Evolutionary conservation across 2,888 invertebrate genomes (phyloP).

Genomic region (Stenchaetothrips biformis): DNA sequence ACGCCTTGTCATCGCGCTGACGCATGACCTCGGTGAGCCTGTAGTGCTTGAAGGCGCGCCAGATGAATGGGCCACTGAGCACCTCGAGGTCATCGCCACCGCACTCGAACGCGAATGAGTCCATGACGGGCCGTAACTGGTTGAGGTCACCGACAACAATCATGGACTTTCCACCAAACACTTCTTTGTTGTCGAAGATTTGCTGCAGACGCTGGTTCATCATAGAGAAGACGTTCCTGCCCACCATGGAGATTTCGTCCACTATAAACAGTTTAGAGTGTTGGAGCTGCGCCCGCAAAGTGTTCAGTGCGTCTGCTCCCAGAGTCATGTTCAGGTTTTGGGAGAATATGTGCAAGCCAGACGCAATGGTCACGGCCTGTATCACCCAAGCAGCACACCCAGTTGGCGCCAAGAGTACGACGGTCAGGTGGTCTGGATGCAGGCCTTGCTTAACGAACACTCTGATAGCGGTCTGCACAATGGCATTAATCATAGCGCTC

Average conservation of each 20-base stretch:
- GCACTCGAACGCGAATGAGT: slow-evolving; percentile 29
- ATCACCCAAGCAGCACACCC: slow-evolving; percentile 40
- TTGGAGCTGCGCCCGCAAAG: slow-evolving; percentile 26
- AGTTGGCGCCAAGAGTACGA: slow-evolving; percentile 37
- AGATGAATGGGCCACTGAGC: slow-evolving; percentile 29
- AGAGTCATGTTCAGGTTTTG: background rate
- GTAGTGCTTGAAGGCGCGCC: slow-evolving; percentile 34
- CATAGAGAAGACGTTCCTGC: too few relatives aligned
- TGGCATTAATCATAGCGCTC: slow-evolving; percentile 39
- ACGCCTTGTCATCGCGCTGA: slow-evolving; percentile 35
- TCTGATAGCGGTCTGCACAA: slow-evolving; percentile 38
- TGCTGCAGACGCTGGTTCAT: slow-evolving; percentile 32
- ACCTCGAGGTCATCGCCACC: background rate
- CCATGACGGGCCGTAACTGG: slow-evolving; percentile 37
- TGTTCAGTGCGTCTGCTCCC: slow-evolving; percentile 28
- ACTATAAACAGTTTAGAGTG: too few relatives aligned
- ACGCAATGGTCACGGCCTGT: slow-evolving; percentile 39
- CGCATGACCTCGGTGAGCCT: slow-evolving; percentile 36
- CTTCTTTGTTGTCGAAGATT: slow-evolving; percentile 30
- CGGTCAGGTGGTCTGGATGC: slow-evolving; percentile 36
- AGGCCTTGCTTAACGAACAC: slow-evolving; percentile 35
- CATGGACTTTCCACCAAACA: slow-evolving; percentile 34
- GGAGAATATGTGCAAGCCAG: slow-evolving; percentile 35
- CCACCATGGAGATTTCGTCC: too few relatives aligned
- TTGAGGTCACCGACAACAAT: slow-evolving; percentile 36